Conservation (phyloP, 2,113 vertebrate species). For the Pseudonaja textilis region DNA sequence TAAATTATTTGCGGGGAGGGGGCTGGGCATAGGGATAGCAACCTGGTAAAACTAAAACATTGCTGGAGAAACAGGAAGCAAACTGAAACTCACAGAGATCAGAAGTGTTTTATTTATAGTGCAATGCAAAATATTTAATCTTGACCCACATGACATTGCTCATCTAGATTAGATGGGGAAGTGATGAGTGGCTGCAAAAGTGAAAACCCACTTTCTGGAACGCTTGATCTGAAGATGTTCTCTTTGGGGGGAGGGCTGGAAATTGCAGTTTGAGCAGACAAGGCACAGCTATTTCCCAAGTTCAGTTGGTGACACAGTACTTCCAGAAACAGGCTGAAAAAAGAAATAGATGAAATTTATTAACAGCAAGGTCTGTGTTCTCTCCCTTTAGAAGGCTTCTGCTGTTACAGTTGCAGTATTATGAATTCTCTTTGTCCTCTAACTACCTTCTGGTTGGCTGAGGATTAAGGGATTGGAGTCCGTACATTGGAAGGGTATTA, state of each 20-base stretch:
- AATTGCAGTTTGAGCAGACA: fast-evolving
- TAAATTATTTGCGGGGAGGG: no score
- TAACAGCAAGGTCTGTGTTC: fast-evolving
- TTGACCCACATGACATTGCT: neutral
- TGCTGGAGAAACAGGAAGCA: no score
- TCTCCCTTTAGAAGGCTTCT: fast-evolving
- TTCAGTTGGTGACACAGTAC: conserved; percentile 79
- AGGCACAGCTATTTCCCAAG: neutral
- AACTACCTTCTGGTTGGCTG: neutral
- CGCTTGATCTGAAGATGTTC: fast-evolving
- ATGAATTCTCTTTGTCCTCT: neutral
- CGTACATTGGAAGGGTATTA: neutral
- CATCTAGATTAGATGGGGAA: neutral
- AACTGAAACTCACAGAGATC: neutral
- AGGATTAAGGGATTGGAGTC: neutral
- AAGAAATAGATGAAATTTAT: conserved; percentile 5
- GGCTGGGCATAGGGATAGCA: no score
- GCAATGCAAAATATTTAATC: neutral
- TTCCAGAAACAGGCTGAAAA: conserved; percentile 82
- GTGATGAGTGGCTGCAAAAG: neutral
- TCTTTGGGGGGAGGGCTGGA: neutral
- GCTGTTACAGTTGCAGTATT: neutral
- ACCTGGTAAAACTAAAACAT: no score
- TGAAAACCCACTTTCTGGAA: fast-evolving
- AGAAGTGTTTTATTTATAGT: neutral